Percentiles rank a stretch among this genome's conserved stretches.
Conservation (phyloP, 2,888 invertebrate species). For the Litoditis marina region DNA sequence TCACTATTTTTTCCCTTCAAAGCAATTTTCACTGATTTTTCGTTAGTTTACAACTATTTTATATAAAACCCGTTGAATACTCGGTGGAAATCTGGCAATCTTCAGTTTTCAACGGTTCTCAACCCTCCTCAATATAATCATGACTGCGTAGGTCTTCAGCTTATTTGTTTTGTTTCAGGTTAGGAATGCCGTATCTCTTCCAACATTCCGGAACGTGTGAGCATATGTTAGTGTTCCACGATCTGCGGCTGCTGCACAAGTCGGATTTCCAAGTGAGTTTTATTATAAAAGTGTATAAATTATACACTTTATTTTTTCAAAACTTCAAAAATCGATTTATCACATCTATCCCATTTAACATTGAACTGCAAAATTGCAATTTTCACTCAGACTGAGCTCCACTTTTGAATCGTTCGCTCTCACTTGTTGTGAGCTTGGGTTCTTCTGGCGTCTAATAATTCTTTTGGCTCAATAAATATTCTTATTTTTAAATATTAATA, state of each 20-base stretch:
- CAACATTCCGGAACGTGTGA: slow-evolving; percentile 52
- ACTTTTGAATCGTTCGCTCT: no score
- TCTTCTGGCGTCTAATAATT: no score
- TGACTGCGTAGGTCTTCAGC: neutral
- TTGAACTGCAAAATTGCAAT: no score
- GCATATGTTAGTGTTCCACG: slow-evolving; percentile 52
- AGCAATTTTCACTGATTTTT: neutral
- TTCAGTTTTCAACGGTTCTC: no score
- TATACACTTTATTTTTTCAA: neutral
- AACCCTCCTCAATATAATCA: no score
- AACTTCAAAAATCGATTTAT: slow-evolving; percentile 1
- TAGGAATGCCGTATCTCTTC: slow-evolving; percentile 44
- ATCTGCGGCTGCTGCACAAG: slow-evolving; percentile 49
- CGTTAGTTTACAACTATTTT: neutral
- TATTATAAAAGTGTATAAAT: neutral
- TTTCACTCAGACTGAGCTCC: no score
- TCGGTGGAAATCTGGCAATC: no score
- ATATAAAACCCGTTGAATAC: no score
- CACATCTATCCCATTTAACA: no score
- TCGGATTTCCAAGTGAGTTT: slow-evolving; percentile 40
- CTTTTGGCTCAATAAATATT: no score
- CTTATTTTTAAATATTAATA: neutral
- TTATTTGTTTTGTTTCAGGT: slow-evolving; percentile 13
- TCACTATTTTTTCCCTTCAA: neutral
- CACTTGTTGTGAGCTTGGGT: no score